Percentiles rank a stretch among this genome's conserved stretches.
Conservation (phyloP, 2,888 invertebrate species). For the Cantharis nigra region DNA sequence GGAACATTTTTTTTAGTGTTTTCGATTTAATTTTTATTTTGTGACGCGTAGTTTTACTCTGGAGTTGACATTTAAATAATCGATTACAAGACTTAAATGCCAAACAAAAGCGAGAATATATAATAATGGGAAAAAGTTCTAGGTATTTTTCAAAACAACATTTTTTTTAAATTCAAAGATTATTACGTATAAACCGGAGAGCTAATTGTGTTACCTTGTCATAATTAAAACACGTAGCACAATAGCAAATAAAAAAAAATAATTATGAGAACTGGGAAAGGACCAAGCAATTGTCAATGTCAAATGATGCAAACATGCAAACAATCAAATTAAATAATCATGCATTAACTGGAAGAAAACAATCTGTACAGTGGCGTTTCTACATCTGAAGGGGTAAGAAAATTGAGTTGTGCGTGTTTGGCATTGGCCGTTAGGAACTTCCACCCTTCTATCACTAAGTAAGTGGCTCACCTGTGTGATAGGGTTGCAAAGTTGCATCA, state of each 20-base stretch:
- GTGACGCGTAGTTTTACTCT: neutral
- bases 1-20: neutral
- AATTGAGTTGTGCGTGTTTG: slow-evolving; percentile 1
- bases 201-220: neutral
- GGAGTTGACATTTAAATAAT: neutral
- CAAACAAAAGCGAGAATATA: neutral
- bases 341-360: slow-evolving; percentile 7
- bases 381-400: neutral
- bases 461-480: slow-evolving; percentile 67
- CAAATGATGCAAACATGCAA: slow-evolving; percentile 50
- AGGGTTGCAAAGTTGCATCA: slow-evolving; percentile 70
- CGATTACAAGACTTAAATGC: neutral
- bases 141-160: neutral
- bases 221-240: neutral
- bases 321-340: slow-evolving; percentile 20
- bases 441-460: neutral
- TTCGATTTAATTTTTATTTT: neutral
- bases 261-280: neutral
- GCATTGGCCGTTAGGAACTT: neutral
- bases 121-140: neutral
- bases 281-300: slow-evolving; percentile 45
- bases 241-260: neutral
- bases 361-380: slow-evolving; percentile 46
- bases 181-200: neutral
- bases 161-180: neutral